Percentiles rank a stretch among this genome's conserved stretches.
phyloP scores from a whole-genome alignment of 2,797 vertebrate genomes.

The Galaxias olidus region DNA sequence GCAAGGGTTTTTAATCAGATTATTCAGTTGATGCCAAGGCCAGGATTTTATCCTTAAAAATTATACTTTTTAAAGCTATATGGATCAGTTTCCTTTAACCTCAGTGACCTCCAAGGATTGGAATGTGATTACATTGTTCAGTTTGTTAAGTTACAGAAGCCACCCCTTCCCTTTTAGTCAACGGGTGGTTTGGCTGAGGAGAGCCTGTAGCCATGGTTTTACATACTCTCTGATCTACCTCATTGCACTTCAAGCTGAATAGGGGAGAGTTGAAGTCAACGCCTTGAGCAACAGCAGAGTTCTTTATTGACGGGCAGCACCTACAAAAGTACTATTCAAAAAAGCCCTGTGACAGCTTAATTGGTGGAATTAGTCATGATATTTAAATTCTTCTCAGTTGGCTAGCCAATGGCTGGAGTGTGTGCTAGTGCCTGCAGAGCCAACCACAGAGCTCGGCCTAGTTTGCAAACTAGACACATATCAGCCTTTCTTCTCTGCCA shows the following conservation, averaged over 20 bases:
- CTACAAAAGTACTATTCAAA: conserved; percentile 62
- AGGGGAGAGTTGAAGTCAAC: conserved; percentile 62
- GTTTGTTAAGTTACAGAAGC: conserved; percentile 45
- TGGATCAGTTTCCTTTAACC: no score
- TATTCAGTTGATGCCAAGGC: no score
- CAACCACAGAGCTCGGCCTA: conserved; percentile 58
- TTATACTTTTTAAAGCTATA: no score
- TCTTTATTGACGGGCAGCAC: conserved; percentile 71
- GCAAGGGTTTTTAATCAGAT: no score
- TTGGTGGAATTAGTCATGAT: conserved; percentile 74
- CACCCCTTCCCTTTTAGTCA: conserved; percentile 7
- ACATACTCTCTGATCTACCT: conserved; percentile 66
- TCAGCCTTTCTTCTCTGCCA: conserved; percentile 58
- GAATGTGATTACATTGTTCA: conserved; percentile 57
- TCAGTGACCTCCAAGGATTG: conserved; percentile 41
- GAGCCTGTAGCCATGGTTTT: conserved; percentile 61
- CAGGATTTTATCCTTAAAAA: no score
- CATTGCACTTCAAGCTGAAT: conserved; percentile 67
- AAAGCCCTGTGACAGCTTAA: conserved; percentile 70
- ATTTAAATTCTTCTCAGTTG: conserved; percentile 69
- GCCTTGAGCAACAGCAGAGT: conserved; percentile 57
- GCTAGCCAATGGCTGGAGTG: conserved; percentile 67
- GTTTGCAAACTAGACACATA: conserved; percentile 68
- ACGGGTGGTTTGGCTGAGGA: conserved; percentile 51
- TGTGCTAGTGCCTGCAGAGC: conserved; percentile 52